phyloP scores from a whole-genome alignment of 2,113 vertebrate genomes.

The Aphyosemion australe region DNA sequence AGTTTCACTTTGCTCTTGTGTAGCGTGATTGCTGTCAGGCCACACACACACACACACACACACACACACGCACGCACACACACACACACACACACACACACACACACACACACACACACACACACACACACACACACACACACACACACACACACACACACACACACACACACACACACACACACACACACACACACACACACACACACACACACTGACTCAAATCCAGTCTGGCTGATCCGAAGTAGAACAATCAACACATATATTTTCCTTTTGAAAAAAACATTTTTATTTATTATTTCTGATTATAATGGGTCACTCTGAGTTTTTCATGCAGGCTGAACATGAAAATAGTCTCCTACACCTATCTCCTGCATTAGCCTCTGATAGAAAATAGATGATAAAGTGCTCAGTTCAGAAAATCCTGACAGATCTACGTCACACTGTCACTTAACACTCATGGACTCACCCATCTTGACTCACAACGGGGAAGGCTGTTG shows the following conservation, averaged over 20 bases:
- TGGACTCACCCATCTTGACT: no score
- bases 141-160: not conserved
- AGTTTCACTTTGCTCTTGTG: slow-evolving; percentile 13
- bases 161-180: not conserved
- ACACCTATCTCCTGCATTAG: no score
- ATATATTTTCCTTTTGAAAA: slow-evolving; percentile 22
- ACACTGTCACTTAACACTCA: no score
- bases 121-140: not conserved
- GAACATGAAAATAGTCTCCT: no score
- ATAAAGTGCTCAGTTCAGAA: no score
- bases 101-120: slow-evolving; percentile 4
- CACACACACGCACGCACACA: not conserved
- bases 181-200: slow-evolving; percentile 1
- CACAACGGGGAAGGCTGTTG: no score
- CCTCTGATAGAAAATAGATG: no score
- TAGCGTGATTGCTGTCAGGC: slow-evolving; percentile 9
- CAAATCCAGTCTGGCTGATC: slow-evolving; percentile 34
- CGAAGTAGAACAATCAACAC: no score
- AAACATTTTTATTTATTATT: not conserved
- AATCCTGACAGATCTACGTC: no score
- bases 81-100: not conserved
- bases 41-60: slow-evolving; percentile 1
- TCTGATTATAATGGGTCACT: no score
- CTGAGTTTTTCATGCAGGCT: no score
- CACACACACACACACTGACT: slow-evolving; percentile 35